phyloP scores from a whole-genome alignment of 1,140 invertebrate genomes.

The Andricus grossulariae region DNA sequence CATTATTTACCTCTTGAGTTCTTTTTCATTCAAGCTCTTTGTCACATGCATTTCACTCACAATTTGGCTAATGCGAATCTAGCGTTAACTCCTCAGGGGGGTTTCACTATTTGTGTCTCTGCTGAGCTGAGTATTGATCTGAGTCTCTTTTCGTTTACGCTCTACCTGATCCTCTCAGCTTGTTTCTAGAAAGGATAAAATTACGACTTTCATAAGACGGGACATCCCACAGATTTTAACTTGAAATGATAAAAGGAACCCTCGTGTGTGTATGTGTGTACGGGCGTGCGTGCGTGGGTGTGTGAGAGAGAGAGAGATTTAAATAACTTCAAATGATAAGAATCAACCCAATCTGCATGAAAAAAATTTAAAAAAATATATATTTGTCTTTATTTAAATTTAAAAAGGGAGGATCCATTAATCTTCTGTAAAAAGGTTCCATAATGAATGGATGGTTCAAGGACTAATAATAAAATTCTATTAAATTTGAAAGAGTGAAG shows the following conservation, averaged over 20 bases:
- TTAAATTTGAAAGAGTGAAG: too few species aligned
- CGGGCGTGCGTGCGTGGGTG: too few species aligned
- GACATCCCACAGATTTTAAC: slow-evolving; percentile 18
- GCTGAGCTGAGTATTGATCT: slow-evolving; percentile 16
- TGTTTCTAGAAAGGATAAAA: slow-evolving; percentile 6
- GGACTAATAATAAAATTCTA: too few species aligned
- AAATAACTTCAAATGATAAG: slow-evolving; percentile 10
- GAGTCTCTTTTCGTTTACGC: slow-evolving; percentile 26
- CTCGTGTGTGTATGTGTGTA: too few species aligned
- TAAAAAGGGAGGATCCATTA: too few species aligned
- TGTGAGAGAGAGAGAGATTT: not conserved
- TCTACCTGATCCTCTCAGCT: slow-evolving; percentile 13
- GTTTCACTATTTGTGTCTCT: not conserved
- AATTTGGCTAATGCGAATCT: slow-evolving; percentile 13
- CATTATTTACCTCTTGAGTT: not conserved
- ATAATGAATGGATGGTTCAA: too few species aligned
- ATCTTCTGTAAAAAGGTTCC: too few species aligned
- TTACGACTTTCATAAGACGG: slow-evolving; percentile 3
- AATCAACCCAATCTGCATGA: not conserved
- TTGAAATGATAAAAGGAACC: slow-evolving; percentile 23
- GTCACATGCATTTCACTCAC: slow-evolving; percentile 7
- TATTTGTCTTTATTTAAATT: too few species aligned
- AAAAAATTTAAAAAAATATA: too few species aligned
- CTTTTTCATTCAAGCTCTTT: not conserved
- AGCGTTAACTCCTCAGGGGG: slow-evolving; percentile 14